These are phyloP conservation scores for Heterodera carotae DNA, from an alignment of 1,140 invertebrate genomes.

Conservation along the genomic window DNA sequence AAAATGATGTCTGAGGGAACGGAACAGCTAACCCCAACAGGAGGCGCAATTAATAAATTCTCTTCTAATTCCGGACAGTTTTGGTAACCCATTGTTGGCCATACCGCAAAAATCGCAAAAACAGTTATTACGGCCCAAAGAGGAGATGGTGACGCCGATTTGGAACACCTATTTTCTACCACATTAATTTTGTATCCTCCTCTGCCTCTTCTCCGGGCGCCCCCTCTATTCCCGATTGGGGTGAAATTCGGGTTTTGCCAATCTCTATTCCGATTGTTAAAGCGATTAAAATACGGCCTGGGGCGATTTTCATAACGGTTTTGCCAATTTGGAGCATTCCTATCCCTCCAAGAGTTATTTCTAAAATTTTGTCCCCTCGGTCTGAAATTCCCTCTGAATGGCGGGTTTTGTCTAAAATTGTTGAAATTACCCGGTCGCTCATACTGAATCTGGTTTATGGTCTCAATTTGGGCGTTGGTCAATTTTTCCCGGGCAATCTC, in stretches of 20 bases:
- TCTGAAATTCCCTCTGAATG: no score
- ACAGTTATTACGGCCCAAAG: neutral
- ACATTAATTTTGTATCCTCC: conserved; percentile 6
- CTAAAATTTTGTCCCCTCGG: no score
- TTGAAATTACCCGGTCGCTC: neutral
- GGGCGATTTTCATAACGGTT: neutral
- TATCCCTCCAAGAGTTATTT: no score
- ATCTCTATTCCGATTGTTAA: neutral
- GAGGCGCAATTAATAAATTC: neutral
- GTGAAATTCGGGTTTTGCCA: conserved; percentile 2
- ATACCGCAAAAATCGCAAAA: neutral
- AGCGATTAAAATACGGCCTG: neutral
- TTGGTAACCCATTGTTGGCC: neutral
- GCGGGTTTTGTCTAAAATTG: no score
- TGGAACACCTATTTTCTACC: neutral
- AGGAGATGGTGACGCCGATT: neutral
- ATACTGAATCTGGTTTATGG: neutral
- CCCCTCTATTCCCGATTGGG: neutral
- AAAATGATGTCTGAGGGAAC: neutral
- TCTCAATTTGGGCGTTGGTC: no score
- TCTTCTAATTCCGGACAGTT: neutral
- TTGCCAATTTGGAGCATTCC: neutral
- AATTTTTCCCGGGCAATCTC: no score
- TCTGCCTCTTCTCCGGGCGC: neutral
- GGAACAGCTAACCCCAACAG: neutral